These are phyloP conservation scores for Sphenopsis melanotis DNA, from an alignment of 2,797 vertebrate genomes.

Conservation along the genomic window DNA sequence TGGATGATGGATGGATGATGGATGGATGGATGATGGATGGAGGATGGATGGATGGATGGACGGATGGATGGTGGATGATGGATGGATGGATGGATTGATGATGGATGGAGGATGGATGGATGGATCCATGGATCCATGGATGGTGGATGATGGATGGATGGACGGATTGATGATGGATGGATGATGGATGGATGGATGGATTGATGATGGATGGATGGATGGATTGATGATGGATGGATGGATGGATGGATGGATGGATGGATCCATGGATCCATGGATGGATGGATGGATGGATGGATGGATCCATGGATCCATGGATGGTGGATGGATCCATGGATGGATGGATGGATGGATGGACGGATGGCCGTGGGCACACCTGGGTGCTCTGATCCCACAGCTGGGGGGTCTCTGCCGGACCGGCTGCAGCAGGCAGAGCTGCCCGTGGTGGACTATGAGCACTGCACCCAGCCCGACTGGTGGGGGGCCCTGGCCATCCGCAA, in stretches of 20 bases:
- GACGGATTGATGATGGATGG: too few species aligned
- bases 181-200: background rate
- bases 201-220: background rate
- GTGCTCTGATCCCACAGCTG: background rate
- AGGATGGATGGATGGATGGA: too few species aligned
- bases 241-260: background rate
- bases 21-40: too few species aligned
- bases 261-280: too few species aligned
- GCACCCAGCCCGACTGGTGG: slow-evolving; percentile 75
- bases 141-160: too few species aligned
- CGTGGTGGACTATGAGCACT: slow-evolving; percentile 69
- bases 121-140: too few species aligned
- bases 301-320: too few species aligned
- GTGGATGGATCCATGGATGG: background rate
- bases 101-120: too few species aligned
- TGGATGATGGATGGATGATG: too few species aligned
- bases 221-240: background rate
- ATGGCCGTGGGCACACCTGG: fast-evolving
- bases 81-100: too few species aligned
- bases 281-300: background rate
- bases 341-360: too few species aligned
- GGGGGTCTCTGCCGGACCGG: slow-evolving; percentile 49
- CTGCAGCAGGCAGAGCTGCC: slow-evolving; percentile 77
- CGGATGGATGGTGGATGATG: too few species aligned
- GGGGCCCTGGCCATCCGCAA: slow-evolving; percentile 47